phyloP scores from a whole-genome alignment of 2,113 vertebrate species.

The Cinclus mexicanus region DNA sequence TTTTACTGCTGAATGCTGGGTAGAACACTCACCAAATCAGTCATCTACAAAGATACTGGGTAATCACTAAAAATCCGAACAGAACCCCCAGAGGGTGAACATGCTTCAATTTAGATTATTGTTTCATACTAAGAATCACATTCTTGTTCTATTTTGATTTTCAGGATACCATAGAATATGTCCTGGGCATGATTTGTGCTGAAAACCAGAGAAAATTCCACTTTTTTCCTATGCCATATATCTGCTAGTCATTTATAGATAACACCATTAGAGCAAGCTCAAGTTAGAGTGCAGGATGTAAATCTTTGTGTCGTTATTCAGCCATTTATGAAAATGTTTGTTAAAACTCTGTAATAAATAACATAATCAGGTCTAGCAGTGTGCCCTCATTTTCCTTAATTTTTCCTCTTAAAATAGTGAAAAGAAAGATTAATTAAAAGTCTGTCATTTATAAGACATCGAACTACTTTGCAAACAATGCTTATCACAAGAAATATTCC shows the following conservation, averaged over 20 bases:
- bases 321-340: not conserved
- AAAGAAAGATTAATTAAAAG: constrained; percentile 10
- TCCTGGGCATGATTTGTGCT: constrained; percentile 19
- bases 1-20: not conserved
- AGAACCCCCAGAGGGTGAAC: constrained; percentile 5
- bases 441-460: not conserved
- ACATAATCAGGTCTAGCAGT: not conserved
- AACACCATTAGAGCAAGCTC: constrained; percentile 26
- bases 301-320: constrained; percentile 28
- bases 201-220: constrained; percentile 35
- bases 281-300: constrained; percentile 5
- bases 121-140: constrained; percentile 18
- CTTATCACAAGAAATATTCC: constrained; percentile 31
- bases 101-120: constrained; percentile 14
- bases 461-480: constrained; percentile 23
- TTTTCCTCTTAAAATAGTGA: not conserved
- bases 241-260: constrained; percentile 46
- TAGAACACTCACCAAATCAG: not conserved
- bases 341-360: constrained; percentile 22
- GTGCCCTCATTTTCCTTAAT: not conserved
- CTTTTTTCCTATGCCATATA: constrained; percentile 31
- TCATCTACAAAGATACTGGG: constrained; percentile 6
- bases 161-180: constrained; percentile 7
- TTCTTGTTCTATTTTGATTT: constrained; percentile 34
- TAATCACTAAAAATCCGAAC: constrained; percentile 25